Percentiles rank a stretch among this genome's conserved stretches.
These are phyloP conservation scores for Poecilia wingei DNA, from an alignment of 2,797 vertebrate genomes.

Conservation along the genomic window DNA sequence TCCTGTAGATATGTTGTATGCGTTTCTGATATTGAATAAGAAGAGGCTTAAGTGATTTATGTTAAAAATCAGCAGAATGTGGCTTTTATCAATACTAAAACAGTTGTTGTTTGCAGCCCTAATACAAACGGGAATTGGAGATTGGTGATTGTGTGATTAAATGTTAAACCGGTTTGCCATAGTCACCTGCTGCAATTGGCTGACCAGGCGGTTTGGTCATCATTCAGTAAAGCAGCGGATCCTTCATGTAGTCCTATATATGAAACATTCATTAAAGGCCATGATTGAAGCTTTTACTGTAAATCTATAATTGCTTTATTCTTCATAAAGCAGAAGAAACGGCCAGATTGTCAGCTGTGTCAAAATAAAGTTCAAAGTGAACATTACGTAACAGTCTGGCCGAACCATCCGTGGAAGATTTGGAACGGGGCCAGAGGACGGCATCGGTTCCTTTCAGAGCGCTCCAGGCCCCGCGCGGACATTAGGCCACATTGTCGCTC, in stretches of 20 bases:
- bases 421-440: conserved; percentile 15
- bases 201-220: neutral
- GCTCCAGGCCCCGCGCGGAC: conserved; percentile 49
- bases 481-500: conserved; percentile 64
- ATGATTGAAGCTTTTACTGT: neutral
- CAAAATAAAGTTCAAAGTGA: neutral
- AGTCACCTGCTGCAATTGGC: neutral
- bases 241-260: neutral
- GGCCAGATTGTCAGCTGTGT: neutral
- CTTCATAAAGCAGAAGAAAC: neutral
- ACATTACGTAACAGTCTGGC: neutral
- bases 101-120: neutral
- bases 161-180: neutral
- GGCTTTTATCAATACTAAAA: neutral
- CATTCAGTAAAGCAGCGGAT: neutral
- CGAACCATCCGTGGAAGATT: neutral
- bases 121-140: neutral
- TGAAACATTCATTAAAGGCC: neutral
- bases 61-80: neutral
- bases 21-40: neutral
- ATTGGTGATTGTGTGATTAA: neutral
- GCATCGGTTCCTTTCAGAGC: conserved; percentile 30
- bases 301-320: neutral
- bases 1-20: neutral
- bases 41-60: neutral